These are phyloP conservation scores for Athetis lepigone DNA, from an alignment of 2,888 invertebrate species.

Conservation along the genomic window DNA sequence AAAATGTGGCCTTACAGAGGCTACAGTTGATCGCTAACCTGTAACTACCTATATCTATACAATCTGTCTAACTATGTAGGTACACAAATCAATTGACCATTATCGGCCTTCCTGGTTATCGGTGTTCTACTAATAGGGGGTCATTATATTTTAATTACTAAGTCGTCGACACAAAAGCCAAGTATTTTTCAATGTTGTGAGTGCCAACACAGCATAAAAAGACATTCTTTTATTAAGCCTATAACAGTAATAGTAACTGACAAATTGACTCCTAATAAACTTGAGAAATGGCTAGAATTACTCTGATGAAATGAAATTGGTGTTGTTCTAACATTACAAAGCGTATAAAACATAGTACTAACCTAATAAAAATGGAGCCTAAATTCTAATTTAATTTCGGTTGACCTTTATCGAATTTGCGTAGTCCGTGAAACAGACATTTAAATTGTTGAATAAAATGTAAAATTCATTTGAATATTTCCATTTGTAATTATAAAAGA, in stretches of 20 bases:
- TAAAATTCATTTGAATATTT: constrained; percentile 56
- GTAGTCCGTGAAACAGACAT: constrained; percentile 32
- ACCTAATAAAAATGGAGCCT: constrained; percentile 27
- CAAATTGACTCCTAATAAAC: neutral
- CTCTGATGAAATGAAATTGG: constrained; percentile 14
- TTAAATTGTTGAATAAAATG: constrained; percentile 55
- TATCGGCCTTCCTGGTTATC: constrained; percentile 1
- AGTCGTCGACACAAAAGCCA: neutral
- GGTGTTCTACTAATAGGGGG: constrained; percentile 1
- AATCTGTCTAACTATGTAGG: neutral
- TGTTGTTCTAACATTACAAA: constrained; percentile 10
- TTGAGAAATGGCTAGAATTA: neutral
- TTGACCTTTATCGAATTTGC: constrained; percentile 56
- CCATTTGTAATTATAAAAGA: constrained; percentile 37
- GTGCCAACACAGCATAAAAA: too few relatives aligned
- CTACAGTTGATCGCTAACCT: constrained; percentile 23
- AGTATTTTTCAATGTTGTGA: too few relatives aligned
- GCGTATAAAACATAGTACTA: constrained; percentile 11
- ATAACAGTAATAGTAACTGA: too few relatives aligned
- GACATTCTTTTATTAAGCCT: too few relatives aligned
- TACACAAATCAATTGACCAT: constrained; percentile 2
- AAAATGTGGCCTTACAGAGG: constrained; percentile 18
- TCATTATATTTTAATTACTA: constrained; percentile 33
- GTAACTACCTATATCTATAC: constrained; percentile 11
- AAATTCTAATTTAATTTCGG: constrained; percentile 50